Conservation (phyloP, 2,797 vertebrate genomes). For the Poeciliopsis paucimaculata region DNA sequence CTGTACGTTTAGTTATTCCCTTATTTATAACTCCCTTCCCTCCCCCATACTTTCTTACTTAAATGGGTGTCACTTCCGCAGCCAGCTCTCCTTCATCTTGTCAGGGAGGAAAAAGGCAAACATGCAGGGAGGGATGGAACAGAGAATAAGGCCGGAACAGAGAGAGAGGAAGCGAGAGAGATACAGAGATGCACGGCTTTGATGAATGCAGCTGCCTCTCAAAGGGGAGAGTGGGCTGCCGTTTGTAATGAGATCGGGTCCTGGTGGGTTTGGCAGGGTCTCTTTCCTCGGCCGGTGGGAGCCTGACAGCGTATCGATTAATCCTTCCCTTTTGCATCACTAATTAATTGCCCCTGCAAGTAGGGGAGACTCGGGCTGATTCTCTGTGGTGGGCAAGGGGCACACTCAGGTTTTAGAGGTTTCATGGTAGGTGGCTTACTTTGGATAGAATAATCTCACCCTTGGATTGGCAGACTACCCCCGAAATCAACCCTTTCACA, state of each 20-base stretch:
- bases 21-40: constrained; percentile 30
- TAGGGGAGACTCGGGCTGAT: neutral
- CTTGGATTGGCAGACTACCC: neutral
- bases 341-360: constrained; percentile 62
- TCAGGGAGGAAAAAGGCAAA: constrained; percentile 44
- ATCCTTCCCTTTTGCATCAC: constrained; percentile 52
- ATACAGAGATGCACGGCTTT: constrained; percentile 43
- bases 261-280: constrained; percentile 69
- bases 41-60: constrained; percentile 28
- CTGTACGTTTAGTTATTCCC: constrained; percentile 18
- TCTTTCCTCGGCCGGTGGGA: constrained; percentile 38
- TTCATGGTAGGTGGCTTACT: constrained; percentile 33
- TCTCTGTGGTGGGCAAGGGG: neutral
- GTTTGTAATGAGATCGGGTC: constrained; percentile 68
- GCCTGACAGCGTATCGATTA: constrained; percentile 69
- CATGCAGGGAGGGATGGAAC: constrained; percentile 36
- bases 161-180: constrained; percentile 16
- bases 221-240: constrained; percentile 54
- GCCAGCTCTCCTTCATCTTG: constrained; percentile 59
- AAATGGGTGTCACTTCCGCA: constrained; percentile 57
- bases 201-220: constrained; percentile 67
- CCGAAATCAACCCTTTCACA: constrained; percentile 15
- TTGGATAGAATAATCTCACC: constrained; percentile 11
- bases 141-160: constrained; percentile 39
- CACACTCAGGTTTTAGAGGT: constrained; percentile 14